These are phyloP conservation scores for Chymomyza costata DNA, from an alignment of 1,140 invertebrate genomes.

Conservation along the genomic window DNA sequence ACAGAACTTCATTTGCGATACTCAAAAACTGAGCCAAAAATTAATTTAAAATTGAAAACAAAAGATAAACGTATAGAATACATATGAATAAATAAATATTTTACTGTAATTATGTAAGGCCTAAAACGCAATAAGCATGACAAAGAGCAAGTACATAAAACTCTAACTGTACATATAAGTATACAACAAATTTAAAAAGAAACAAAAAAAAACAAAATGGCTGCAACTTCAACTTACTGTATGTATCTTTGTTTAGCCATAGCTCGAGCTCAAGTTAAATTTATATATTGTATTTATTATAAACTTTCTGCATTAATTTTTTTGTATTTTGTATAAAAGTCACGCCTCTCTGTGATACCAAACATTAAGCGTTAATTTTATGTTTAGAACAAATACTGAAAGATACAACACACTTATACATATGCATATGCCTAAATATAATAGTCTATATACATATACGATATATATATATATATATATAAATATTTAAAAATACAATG, in stretches of 20 bases:
- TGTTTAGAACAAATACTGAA: constrained; percentile 61
- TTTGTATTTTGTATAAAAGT: constrained; percentile 67
- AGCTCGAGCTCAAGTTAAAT: constrained; percentile 51
- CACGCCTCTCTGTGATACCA: constrained; percentile 75
- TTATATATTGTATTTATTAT: constrained; percentile 62
- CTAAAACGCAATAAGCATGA: too few relatives aligned
- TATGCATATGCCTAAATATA: constrained; percentile 23
- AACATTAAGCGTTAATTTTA: constrained; percentile 74
- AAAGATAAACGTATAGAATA: too few relatives aligned
- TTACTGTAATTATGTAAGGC: too few relatives aligned
- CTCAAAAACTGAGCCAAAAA: constrained; percentile 68
- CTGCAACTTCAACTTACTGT: too few relatives aligned
- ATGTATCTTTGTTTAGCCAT: constrained; percentile 33
- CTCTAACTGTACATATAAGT: too few relatives aligned
- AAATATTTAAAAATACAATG: constrained; percentile 10
- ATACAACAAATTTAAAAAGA: too few relatives aligned
- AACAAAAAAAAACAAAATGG: too few relatives aligned
- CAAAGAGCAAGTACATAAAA: too few relatives aligned
- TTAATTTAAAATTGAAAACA: constrained; percentile 30
- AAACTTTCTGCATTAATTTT: constrained; percentile 61
- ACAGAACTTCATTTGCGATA: constrained; percentile 58
- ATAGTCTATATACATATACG: constrained; percentile 24
- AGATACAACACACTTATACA: constrained; percentile 29
- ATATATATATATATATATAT: constrained; percentile 12
- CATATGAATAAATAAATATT: too few relatives aligned